Evolutionary conservation across 2,888 invertebrate species (phyloP), one percentile per base, ranked within the genome.

Genomic region (Ectemnius lituratus): DNA sequence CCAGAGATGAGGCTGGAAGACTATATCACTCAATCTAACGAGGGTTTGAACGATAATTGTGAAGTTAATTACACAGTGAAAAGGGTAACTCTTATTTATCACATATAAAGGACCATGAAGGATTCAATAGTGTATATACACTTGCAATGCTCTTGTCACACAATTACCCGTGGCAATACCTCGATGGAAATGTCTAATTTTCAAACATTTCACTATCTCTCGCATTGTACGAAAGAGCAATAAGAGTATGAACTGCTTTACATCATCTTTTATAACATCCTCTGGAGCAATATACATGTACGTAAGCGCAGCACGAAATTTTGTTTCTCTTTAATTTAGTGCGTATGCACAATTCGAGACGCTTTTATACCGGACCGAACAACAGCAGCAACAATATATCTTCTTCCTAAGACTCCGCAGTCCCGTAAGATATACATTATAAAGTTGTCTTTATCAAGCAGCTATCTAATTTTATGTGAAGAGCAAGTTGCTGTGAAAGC

Each of bases 41-140:
- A 23, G 23, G 23, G 23, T 23, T 23, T 23, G 23, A 23, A 23
- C 23, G 23, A 23, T 23, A 23, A 23, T 23, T 23, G 23, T 23
- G 23, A 23, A 23, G 23, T 23, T 23, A 3, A 23, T 23, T 23
- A 23, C 2, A 23, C 23, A 23, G 23, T 23, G 23, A 23, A 23
- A 23, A 23, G 23, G 3, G 23, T 23, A 2, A 23, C 3, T 23
- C 27, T 62, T 65, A 45, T 62, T 66, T 75, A n/a, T 23, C 14
- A 11, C 45, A 49, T 13, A 20, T 61, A 52, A 59, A 72, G 76
- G 76, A 67, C 76, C 76, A 76, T 72, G 72, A 65, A 66, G 75
- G 75, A 79, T 78, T 79, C 70, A 73, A 64, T 63, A 71, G 66
- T 78, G 78, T 78, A 78, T 61, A 77, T 78, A 77, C 77, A 74